Evolutionary conservation across 2,797 vertebrate genomes (phyloP).

Genomic region (Clarias laeviceps): DNA sequence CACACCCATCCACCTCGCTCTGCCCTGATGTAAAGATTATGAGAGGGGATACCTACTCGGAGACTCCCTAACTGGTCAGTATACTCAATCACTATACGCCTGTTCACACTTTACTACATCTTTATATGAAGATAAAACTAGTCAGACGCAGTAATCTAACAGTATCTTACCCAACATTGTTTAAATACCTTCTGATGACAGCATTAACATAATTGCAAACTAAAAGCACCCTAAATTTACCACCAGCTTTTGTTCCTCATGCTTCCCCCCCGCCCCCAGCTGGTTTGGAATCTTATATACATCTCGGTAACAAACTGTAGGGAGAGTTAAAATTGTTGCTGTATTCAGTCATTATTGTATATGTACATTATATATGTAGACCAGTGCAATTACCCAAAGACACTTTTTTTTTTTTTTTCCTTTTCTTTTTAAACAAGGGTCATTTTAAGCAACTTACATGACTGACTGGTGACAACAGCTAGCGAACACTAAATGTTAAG

Average conservation of each 20-base stretch:
- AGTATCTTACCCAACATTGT: neutral
- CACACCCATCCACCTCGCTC: conserved; percentile 17
- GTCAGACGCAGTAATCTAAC: neutral
- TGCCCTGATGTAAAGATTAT: neutral
- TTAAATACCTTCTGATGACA: neutral
- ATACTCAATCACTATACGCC: neutral
- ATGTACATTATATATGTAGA: neutral
- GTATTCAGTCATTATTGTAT: neutral
- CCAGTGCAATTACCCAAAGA: neutral
- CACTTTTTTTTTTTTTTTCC: neutral
- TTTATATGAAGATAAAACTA: neutral
- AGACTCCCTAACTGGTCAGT: neutral
- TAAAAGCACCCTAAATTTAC: neutral
- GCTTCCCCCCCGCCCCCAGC: neutral
- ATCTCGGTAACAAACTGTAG: neutral
- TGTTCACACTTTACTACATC: neutral
- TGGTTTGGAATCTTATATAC: neutral
- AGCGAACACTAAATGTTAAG: neutral
- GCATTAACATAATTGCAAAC: neutral
- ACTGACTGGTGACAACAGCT: neutral
- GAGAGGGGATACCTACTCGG: neutral
- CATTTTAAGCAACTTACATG: neutral
- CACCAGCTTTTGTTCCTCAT: neutral
- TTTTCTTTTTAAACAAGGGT: neutral
- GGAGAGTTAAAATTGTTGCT: neutral